Evolutionary conservation across 1,140 invertebrate genomes (phyloP).

Genomic region (Chironomus tepperi): DNA sequence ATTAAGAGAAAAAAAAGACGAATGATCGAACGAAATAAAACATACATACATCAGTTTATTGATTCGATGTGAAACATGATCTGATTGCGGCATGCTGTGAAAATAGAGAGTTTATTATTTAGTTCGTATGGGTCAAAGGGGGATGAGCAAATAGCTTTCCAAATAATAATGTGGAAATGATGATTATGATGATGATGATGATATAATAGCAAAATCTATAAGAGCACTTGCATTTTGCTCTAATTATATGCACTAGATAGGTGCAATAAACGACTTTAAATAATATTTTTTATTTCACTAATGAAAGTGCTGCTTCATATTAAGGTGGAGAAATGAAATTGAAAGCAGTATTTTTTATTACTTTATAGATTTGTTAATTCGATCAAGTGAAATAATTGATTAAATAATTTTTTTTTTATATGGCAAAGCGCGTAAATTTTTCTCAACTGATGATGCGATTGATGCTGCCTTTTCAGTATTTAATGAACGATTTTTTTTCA

Average conservation of each 20-base stretch:
- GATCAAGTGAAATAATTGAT: slow-evolving; percentile 20
- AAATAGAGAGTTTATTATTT: background rate
- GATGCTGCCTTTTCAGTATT: background rate
- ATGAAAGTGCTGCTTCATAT: background rate
- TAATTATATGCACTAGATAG: too few species aligned
- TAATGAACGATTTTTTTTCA: background rate
- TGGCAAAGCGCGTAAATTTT: background rate
- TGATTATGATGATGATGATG: too few species aligned
- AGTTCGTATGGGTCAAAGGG: background rate
- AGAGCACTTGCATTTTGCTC: too few species aligned
- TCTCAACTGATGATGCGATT: background rate
- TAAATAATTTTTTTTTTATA: slow-evolving; percentile 8
- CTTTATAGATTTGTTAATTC: slow-evolving; percentile 14
- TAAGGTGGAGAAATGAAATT: slow-evolving; percentile 5
- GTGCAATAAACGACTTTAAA: too few species aligned
- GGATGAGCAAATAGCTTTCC: background rate
- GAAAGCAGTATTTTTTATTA: background rate
- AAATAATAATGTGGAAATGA: too few species aligned
- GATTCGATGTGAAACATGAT: background rate
- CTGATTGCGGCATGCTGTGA: slow-evolving; percentile 1
- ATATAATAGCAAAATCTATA: too few species aligned
- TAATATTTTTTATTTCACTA: too few species aligned
- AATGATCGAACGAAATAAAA: too few species aligned
- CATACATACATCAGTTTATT: background rate
- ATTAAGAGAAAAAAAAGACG: background rate